phyloP scores from a whole-genome alignment of 1,140 invertebrate genomes.

The Cotesia typhae region DNA sequence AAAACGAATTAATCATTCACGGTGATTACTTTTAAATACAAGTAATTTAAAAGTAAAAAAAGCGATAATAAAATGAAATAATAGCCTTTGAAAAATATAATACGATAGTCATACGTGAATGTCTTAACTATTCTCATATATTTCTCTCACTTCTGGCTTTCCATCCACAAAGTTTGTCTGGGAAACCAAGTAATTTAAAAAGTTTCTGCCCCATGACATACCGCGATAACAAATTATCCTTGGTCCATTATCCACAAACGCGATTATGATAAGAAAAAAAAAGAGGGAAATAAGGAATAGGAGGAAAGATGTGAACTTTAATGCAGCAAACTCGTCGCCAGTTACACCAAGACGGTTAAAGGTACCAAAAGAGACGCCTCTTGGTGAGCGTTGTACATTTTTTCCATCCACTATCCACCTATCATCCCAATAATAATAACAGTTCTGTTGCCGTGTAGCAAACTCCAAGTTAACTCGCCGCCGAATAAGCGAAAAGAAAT shows the following conservation, averaged over 20 bases:
- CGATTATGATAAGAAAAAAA: slow-evolving; percentile 66
- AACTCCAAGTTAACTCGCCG: too few relatives aligned
- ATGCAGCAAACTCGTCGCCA: slow-evolving; percentile 48
- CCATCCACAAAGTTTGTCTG: slow-evolving; percentile 52
- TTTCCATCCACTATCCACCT: too few relatives aligned
- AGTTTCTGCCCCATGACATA: slow-evolving; percentile 64
- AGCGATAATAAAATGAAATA: slow-evolving; percentile 41
- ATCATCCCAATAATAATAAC: too few relatives aligned
- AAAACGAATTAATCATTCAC: too few relatives aligned
- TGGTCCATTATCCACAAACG: slow-evolving; percentile 65
- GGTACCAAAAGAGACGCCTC: slow-evolving; percentile 27
- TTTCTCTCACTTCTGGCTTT: slow-evolving; percentile 41
- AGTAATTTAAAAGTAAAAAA: background rate
- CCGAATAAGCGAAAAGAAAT: too few relatives aligned
- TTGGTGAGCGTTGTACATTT: too few relatives aligned
- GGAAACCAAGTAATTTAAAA: slow-evolving; percentile 65
- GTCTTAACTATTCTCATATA: slow-evolving; percentile 56
- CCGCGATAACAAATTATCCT: slow-evolving; percentile 65
- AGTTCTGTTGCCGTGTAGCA: too few relatives aligned
- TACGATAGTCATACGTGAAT: slow-evolving; percentile 48
- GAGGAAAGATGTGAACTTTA: slow-evolving; percentile 56
- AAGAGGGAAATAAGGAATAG: slow-evolving; percentile 42
- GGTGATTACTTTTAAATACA: too few relatives aligned
- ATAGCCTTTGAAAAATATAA: slow-evolving; percentile 51
- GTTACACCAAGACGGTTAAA: slow-evolving; percentile 40